Evolutionary conservation across 2,888 invertebrate genomes (phyloP), one percentile per base, ranked within the genome.

Genomic region (Pterostichus niger): DNA sequence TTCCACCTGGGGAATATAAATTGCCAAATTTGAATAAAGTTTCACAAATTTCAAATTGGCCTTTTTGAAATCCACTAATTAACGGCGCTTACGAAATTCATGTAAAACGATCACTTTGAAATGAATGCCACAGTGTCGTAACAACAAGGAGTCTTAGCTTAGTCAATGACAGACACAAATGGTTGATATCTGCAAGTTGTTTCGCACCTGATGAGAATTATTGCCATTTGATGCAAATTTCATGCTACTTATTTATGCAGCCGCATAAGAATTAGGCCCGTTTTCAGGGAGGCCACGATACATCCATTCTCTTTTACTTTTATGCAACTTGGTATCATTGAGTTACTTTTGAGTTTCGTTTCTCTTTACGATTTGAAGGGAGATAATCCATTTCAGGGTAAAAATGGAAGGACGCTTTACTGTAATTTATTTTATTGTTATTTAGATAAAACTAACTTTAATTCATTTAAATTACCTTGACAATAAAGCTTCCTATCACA

Each of bases 1-100:
- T 59, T 78, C 64, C 64, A 64, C 61, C 64, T 64, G 77, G 44
- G 59, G 79, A 79, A 79, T 79, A 79, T 64, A 79, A 79, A 79
- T 79, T 79, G 64, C 79, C 64, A 33, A 49, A 79, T 79, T 79
- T 61, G 61, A 79, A 56, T 54, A 54, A 52, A 76, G 76, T 52
- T 54, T 15, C 40, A 44, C 68, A 71, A 44, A 71, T 71, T 71
- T 71, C 68, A 71, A 71, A 71, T 40, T 40, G 44, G 68, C 68
- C 68, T 71, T 71, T 71, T 71, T 71, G 68, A 77, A 77, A 35
- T 35, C 40, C 44, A 17, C 59, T 77, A 56, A 77, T 77, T 77
- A 77, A 59, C 59, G 31, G 59, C 24, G 59, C 44, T 77, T 77
- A 35, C 59, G 59, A 77, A 56, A 77, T 59, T 54, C 56, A 35